A percentile compares a stretch with the other conserved stretches of the same genome.
Evolutionary conservation across 2,113 vertebrate species (phyloP).

Genomic region (Sus scrofa): DNA sequence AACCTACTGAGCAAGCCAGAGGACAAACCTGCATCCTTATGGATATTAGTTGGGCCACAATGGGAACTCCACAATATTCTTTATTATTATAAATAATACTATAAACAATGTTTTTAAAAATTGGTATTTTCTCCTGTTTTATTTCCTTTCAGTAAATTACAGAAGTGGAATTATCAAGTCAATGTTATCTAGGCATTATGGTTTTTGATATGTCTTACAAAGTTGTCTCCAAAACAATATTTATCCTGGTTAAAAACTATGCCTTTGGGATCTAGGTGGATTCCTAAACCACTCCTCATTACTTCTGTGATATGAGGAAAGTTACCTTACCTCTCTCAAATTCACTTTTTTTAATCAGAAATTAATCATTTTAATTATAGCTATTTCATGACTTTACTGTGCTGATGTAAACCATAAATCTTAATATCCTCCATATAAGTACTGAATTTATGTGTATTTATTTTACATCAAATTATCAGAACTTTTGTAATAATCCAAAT

Average conservation of each 20-base stretch:
- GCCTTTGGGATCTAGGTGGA: neutral
- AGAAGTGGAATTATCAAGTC: neutral
- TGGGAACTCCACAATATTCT: neutral
- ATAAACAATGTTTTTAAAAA: neutral
- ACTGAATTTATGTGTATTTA: neutral
- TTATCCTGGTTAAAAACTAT: neutral
- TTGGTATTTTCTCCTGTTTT: neutral
- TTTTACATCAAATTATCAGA: neutral
- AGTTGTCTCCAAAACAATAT: neutral
- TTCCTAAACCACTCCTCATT: neutral
- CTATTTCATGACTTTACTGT: neutral
- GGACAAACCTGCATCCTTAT: too few species aligned
- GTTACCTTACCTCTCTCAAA: neutral
- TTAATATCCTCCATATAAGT: neutral
- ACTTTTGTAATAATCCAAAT: neutral
- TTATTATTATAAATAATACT: neutral
- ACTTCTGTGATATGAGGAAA: neutral
- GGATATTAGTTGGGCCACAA: too few species aligned
- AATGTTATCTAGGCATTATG: neutral
- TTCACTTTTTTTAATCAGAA: neutral
- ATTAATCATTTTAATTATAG: neutral
- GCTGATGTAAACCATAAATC: neutral
- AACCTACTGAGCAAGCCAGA: too few species aligned
- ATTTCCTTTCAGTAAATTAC: conserved; percentile 4
- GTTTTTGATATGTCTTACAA: neutral